Evolutionary conservation across 2,888 invertebrate species (phyloP).

Genomic region (Lutraria lutraria): DNA sequence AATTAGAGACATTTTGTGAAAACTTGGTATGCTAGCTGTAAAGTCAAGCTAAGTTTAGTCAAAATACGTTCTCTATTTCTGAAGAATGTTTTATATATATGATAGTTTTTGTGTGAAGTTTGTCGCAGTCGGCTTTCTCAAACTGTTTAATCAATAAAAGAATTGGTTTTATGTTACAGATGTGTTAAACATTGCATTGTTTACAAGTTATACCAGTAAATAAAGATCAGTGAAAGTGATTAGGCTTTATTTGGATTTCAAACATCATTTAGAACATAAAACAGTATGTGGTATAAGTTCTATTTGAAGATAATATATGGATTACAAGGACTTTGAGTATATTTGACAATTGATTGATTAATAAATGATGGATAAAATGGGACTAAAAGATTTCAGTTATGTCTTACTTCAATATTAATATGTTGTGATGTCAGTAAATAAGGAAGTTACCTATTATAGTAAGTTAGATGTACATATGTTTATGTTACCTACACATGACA

Average conservation of each 20-base stretch:
- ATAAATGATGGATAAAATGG: neutral
- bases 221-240: neutral
- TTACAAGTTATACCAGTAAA: neutral
- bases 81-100: neutral
- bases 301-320: neutral
- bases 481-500: too few species aligned
- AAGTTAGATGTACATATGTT: too few species aligned
- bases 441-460: too few species aligned
- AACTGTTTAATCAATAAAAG: neutral
- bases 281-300: neutral
- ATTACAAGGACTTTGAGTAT: neutral
- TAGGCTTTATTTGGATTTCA: neutral
- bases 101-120: neutral
- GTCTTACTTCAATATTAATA: too few species aligned
- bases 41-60: neutral
- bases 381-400: neutral
- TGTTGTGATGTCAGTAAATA: too few species aligned
- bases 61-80: neutral
- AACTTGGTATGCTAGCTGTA: neutral
- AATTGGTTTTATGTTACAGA: conserved; percentile 1
- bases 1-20: too few species aligned
- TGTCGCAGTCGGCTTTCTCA: neutral
- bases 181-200: neutral
- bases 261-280: neutral
- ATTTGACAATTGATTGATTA: neutral